A percentile compares a stretch with the other conserved stretches of the same genome.
phyloP scores from a whole-genome alignment of 2,888 invertebrate genomes.

The Itoplectis maculator region DNA sequence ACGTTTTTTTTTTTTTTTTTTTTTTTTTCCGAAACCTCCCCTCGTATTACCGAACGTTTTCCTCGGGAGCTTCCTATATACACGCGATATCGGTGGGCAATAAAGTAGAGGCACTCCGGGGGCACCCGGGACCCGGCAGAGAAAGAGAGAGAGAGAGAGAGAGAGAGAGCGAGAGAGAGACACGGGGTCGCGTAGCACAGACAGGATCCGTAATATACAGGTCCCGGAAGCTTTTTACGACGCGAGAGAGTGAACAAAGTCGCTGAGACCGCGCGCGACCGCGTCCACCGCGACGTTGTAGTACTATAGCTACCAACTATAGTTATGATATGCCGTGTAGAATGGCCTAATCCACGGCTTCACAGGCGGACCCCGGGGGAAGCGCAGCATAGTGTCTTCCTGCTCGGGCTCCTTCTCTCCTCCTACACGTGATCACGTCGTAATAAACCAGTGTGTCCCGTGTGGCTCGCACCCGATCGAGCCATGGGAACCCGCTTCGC shows the following conservation, averaged over 20 bases:
- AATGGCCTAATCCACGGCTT: slow-evolving; percentile 51
- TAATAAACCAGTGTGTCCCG: slow-evolving; percentile 76
- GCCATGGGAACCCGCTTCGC: slow-evolving; percentile 74
- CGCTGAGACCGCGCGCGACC: background rate
- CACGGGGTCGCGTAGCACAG: slow-evolving; percentile 18
- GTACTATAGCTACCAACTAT: slow-evolving; percentile 27
- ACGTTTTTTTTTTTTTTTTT: too few relatives aligned
- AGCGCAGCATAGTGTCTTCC: slow-evolving; percentile 35
- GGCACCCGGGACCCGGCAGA: slow-evolving; percentile 19
- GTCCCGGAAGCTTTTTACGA: slow-evolving; percentile 54
- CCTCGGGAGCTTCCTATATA: slow-evolving; percentile 28
- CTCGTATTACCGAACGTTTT: slow-evolving; percentile 32
- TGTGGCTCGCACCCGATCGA: slow-evolving; percentile 70
- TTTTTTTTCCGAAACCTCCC: slow-evolving; percentile 27
- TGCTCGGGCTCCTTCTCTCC: slow-evolving; percentile 52
- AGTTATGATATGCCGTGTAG: slow-evolving; percentile 46
- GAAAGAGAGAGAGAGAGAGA: background rate
- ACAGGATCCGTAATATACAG: slow-evolving; percentile 22
- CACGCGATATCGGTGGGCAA: slow-evolving; percentile 59
- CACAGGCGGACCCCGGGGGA: slow-evolving; percentile 59
- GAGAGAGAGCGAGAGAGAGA: background rate
- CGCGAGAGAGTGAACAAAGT: slow-evolving; percentile 11
- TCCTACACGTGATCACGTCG: slow-evolving; percentile 75
- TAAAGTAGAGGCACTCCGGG: slow-evolving; percentile 33
- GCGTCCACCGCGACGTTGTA: background rate